These are phyloP conservation scores for Heteropelma amictum DNA, from an alignment of 2,888 invertebrate species.

Conservation along the genomic window DNA sequence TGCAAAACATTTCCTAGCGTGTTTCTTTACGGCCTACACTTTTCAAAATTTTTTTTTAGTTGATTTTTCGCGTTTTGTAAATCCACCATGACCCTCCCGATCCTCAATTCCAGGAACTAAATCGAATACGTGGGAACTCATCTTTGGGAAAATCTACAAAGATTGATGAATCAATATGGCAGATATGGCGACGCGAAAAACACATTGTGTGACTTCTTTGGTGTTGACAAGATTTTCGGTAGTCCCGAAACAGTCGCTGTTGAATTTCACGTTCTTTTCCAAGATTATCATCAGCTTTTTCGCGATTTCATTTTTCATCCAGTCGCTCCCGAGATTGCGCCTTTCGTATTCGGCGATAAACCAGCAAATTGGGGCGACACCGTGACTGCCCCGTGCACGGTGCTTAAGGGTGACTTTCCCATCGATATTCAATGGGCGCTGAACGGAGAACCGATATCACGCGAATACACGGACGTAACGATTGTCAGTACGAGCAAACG, in stretches of 20 bases:
- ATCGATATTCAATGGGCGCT: constrained; percentile 87
- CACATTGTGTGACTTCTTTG: too few relatives aligned
- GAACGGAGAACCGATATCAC: constrained; percentile 81
- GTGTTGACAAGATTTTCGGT: not conserved
- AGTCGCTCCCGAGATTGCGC: constrained; percentile 87
- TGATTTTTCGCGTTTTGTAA: too few relatives aligned
- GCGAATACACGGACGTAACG: constrained; percentile 61
- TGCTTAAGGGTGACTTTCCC: constrained; percentile 87
- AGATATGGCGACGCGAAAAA: too few relatives aligned
- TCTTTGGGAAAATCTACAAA: too few relatives aligned
- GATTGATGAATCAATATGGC: too few relatives aligned
- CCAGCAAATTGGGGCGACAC: constrained; percentile 86
- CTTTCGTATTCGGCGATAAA: constrained; percentile 85
- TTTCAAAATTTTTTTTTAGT: too few relatives aligned
- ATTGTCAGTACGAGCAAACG: constrained; percentile 71
- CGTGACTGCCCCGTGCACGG: constrained; percentile 84
- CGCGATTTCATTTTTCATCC: too few relatives aligned
- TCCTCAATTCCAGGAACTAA: constrained; percentile 14
- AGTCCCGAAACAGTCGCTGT: not conserved
- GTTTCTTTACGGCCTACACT: not conserved
- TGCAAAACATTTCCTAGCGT: not conserved
- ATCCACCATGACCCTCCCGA: too few relatives aligned
- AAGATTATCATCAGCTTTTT: too few relatives aligned
- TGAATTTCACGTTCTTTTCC: too few relatives aligned
- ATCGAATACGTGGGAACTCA: too few relatives aligned